Percentiles rank a stretch among this genome's conserved stretches.
Conservation (phyloP, 2,888 invertebrate genomes). For the Blera fallax region DNA sequence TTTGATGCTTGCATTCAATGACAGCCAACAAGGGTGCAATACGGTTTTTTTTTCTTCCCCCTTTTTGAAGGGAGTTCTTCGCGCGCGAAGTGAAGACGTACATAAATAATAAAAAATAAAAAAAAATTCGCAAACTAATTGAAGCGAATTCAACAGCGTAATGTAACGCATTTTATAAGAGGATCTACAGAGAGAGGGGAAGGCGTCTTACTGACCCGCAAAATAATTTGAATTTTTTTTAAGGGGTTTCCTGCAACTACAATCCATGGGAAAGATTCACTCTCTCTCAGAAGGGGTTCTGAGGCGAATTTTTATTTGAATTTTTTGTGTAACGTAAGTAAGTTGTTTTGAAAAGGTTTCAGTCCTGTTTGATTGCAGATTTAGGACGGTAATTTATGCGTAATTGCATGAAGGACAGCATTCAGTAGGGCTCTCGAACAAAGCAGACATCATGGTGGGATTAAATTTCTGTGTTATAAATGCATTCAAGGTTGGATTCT, state of each 20-base stretch:
- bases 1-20: constrained; percentile 40
- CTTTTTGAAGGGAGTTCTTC: not conserved
- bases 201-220: constrained; percentile 20
- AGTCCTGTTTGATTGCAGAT: not conserved
- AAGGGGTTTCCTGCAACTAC: too few species aligned
- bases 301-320: not conserved
- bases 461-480: too few species aligned
- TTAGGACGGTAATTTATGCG: too few species aligned
- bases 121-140: constrained; percentile 22
- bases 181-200: not conserved
- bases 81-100: not conserved
- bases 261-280: not conserved
- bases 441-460: too few species aligned
- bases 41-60: not conserved
- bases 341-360: not conserved
- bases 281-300: not conserved
- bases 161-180: constrained; percentile 10
- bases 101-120: not conserved
- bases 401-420: too few species aligned
- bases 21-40: constrained; percentile 32
- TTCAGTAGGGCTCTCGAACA: too few species aligned
- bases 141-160: constrained; percentile 14
- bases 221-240: not conserved
- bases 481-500: too few species aligned
- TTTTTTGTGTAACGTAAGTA: not conserved